These are phyloP conservation scores for Ochropleura leucogaster DNA, from an alignment of 2,888 invertebrate species.

Conservation along the genomic window DNA sequence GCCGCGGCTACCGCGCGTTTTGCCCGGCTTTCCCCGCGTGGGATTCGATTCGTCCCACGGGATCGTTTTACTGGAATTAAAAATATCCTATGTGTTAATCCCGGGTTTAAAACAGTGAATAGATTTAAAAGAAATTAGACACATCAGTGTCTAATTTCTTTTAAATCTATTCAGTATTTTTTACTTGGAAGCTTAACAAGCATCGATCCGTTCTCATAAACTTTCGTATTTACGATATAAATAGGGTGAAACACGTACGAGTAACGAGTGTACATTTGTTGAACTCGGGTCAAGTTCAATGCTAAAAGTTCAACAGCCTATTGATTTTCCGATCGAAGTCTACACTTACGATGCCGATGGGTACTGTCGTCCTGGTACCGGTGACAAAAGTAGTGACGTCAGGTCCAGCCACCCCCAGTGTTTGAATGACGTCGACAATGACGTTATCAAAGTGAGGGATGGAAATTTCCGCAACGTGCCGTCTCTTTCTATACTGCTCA, in stretches of 20 bases:
- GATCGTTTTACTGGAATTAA: too few relatives aligned
- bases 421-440: slow-evolving; percentile 7
- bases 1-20: too few relatives aligned
- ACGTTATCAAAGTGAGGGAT: not conserved
- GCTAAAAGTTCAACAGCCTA: slow-evolving; percentile 33
- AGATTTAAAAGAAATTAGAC: too few relatives aligned
- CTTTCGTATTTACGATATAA: too few relatives aligned
- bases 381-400: slow-evolving; percentile 27
- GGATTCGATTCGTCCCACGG: too few relatives aligned
- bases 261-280: not conserved
- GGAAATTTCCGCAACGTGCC: slow-evolving; percentile 1
- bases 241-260: not conserved
- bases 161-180: too few relatives aligned
- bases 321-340: slow-evolving; percentile 7
- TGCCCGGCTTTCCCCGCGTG: too few relatives aligned
- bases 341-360: not conserved
- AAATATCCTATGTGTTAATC: too few relatives aligned
- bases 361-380: slow-evolving; percentile 23
- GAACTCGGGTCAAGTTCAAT: slow-evolving; percentile 32
- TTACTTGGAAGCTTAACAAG: too few relatives aligned
- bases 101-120: too few relatives aligned
- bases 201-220: too few relatives aligned
- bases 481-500: slow-evolving; percentile 19
- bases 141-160: too few relatives aligned
- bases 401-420: not conserved